A percentile compares a stretch with the other conserved stretches of the same genome.
phyloP scores from a whole-genome alignment of 2,113 vertebrate genomes.

The Rousettus leschenaultii region DNA sequence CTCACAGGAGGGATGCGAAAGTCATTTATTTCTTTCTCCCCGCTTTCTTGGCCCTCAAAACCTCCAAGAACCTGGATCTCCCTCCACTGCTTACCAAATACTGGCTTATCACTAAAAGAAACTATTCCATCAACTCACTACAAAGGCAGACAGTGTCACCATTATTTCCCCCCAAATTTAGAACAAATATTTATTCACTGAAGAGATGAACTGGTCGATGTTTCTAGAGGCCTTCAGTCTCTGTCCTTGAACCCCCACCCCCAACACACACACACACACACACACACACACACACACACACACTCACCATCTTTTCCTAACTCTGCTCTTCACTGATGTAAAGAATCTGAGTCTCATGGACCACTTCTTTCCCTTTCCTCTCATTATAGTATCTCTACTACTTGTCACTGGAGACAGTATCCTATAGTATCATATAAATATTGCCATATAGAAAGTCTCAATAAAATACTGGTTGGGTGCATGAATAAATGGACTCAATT shows the following conservation, averaged over 20 bases:
- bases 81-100: neutral
- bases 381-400: neutral
- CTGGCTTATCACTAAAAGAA: neutral
- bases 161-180: neutral
- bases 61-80: neutral
- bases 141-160: neutral
- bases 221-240: neutral
- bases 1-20: rapidly evolving
- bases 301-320: neutral
- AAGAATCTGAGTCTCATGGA: neutral
- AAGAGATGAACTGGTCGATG: neutral
- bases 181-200: neutral
- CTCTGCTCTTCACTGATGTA: neutral
- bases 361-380: neutral
- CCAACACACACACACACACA: neutral
- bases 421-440: neutral
- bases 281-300: neutral
- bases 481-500: neutral
- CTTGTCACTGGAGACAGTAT: neutral
- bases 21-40: neutral
- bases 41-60: neutral
- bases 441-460: neutral
- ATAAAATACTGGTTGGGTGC: neutral
- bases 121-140: neutral
- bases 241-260: neutral